These are phyloP conservation scores for Aporophyla lueneburgensis DNA, from an alignment of 2,888 invertebrate species.

Conservation along the genomic window DNA sequence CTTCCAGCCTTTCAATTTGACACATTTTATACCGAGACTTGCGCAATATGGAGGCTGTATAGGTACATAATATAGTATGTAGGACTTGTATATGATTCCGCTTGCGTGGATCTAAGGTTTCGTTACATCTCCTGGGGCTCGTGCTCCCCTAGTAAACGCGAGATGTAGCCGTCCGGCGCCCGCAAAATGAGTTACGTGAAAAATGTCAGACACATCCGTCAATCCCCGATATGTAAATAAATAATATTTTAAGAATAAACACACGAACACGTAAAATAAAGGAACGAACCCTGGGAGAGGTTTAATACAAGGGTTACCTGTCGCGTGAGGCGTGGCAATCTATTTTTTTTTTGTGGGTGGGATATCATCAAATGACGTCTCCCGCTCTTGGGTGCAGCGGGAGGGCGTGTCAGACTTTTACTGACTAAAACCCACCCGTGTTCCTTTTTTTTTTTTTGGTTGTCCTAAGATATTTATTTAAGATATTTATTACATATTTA, in stretches of 20 bases:
- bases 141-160: conserved; percentile 38
- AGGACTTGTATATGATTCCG: conserved; percentile 35
- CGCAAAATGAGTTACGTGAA: conserved; percentile 49
- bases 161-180: conserved; percentile 22
- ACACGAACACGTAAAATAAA: conserved; percentile 3
- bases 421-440: too few relatives aligned
- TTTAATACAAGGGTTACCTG: too few relatives aligned
- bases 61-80: conserved; percentile 21
- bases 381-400: too few relatives aligned
- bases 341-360: not conserved
- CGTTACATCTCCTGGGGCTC: conserved; percentile 45
- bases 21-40: conserved; percentile 1
- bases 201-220: conserved; percentile 43
- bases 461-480: too few relatives aligned
- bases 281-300: not conserved
- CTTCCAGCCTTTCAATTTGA: not conserved
- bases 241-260: conserved; percentile 34
- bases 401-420: too few relatives aligned
- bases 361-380: too few relatives aligned
- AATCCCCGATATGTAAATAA: conserved; percentile 45
- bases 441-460: too few relatives aligned
- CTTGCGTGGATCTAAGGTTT: conserved; percentile 48
- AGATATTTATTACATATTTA: too few relatives aligned
- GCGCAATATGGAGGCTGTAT: conserved; percentile 2
- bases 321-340: not conserved